These are phyloP conservation scores for Sebastes matsubarae DNA, from an alignment of 2,797 vertebrate genomes.

Conservation along the genomic window DNA sequence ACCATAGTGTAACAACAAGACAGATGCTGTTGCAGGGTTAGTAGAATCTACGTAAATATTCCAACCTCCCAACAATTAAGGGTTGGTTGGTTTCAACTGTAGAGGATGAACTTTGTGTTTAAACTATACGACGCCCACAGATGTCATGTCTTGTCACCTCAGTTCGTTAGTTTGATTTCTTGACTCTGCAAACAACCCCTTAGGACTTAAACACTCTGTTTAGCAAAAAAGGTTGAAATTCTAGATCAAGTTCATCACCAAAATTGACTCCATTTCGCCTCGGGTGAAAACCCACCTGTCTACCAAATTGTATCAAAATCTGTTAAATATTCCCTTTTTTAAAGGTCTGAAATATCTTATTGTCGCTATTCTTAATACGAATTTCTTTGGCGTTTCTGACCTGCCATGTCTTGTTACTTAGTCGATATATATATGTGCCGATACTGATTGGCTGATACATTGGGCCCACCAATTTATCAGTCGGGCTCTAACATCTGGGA, in stretches of 20 bases:
- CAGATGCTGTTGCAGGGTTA: slow-evolving; percentile 32
- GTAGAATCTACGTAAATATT: slow-evolving; percentile 27
- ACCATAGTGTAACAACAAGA: slow-evolving; percentile 45
- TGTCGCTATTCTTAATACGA: neutral
- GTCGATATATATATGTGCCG: no score
- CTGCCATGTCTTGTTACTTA: neutral
- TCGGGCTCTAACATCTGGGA: no score
- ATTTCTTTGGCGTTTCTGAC: neutral
- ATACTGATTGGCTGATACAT: no score
- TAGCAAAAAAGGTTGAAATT: neutral
- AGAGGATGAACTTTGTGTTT: slow-evolving; percentile 12
- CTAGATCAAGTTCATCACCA: slow-evolving; percentile 7
- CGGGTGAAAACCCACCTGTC: neutral
- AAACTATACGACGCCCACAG: slow-evolving; percentile 3
- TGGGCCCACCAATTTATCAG: no score
- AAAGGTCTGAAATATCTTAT: neutral
- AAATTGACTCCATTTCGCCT: neutral
- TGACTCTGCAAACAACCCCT: slow-evolving; percentile 19
- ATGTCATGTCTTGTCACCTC: slow-evolving; percentile 29
- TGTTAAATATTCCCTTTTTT: neutral
- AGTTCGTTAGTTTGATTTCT: slow-evolving; percentile 49
- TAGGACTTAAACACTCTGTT: slow-evolving; percentile 24
- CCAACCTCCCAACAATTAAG: slow-evolving; percentile 23
- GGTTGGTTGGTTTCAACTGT: neutral
- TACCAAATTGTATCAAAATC: neutral